Evolutionary conservation across 2,113 vertebrate species (phyloP), one percentile per base, ranked within the genome.

Genomic region (Stigmatopora nigra): DNA sequence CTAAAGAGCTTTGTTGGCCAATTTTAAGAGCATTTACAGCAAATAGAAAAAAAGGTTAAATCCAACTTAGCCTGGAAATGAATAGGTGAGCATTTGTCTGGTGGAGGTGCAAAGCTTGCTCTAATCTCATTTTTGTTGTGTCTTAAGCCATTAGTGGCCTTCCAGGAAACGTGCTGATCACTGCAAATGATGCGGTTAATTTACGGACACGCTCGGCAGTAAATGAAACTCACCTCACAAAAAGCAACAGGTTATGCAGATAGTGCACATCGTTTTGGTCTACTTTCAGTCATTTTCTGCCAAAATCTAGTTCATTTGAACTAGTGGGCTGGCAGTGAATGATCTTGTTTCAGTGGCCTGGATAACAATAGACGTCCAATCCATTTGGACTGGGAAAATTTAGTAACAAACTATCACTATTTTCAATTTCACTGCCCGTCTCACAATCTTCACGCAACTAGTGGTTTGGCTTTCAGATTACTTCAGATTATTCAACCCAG

Each of bases 1-100:
- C 1, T 59, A 59, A 59, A 36, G 17, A 19, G 57, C 57, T 59
- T 59, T 59, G 36, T 4, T n/a, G 16, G 31, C 3, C 53, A 56
- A 16, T 59, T 59, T 16, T 38, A 11, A n/a, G 57, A 59, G 57
- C 44, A 57, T 48, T 66, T 69, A 11, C 36, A 20, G 14, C n/a
- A 25, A n/a, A 65, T 58, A 47, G 12, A 10, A 70, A 63, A n/a
- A 31, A 7, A 31, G 3, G 48, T 69, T 57, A 59, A 55, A n/a
- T n/a, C 58, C 36, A 44, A 59, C 57, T 38, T 38, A 59, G 14
- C 57, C 57, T 59, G 11, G n/a, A 59, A 59, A 41, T 14, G 53
- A 56, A 53, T 22, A 53, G 55, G 55, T 35, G 56, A 58, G 31
- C 31, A 17, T 58, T 58, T 35, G 56, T 58, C 56, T 41, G 35